Evolutionary conservation across 1,140 invertebrate genomes (phyloP), one percentile per base, ranked within the genome.

Genomic region (Carcinoscorpius rotundicauda): DNA sequence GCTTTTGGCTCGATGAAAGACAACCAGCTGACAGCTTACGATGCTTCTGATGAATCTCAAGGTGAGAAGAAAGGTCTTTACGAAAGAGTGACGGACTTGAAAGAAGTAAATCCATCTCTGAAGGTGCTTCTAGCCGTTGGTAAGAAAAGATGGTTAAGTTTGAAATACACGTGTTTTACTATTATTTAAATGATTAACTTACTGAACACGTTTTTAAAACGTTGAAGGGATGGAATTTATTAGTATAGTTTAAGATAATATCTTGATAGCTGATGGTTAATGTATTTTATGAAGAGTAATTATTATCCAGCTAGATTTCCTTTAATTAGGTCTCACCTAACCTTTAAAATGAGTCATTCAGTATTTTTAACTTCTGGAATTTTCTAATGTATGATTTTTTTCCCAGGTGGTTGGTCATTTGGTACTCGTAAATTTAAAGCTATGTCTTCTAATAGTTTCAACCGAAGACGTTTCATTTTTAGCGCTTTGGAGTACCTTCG

Each of bases 1-100:
- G 90, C 93, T 48, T 97, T 98, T 76, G 93, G 91, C 4, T 96
- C 91, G 92, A 80, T 97, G 75, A 96, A 97, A 78, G 94, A 95
- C 73, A 90, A 92, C 67, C 89, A 91, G 73, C 77, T 94, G 53
- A 89, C 88, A 60, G 91, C 90, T n/a, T 94, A 93, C 73, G 92
- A 95, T 75, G 85, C 86, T 58, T 93, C 93, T 75, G 92, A 95
- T 73, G 91, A 93, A 73, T 91, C 88, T 1, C 93, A 92, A 73
- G 89, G 92, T 75, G 91, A 89, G 9, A 93, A 93, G 73, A 81
- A 86, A 56, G 92, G 92, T 58, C 78, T 93, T 4, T 96, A 94
- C 72, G 90, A 93, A 63, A 84, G 85, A 70, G 87, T 95, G 52
- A 84, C 86, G 63, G 83, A 81, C 5, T 77, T 95, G 61, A 93